Base-by-base conservation (phyloP, 2,797 vertebrate species). In the Holocentrus rufus region DNA sequence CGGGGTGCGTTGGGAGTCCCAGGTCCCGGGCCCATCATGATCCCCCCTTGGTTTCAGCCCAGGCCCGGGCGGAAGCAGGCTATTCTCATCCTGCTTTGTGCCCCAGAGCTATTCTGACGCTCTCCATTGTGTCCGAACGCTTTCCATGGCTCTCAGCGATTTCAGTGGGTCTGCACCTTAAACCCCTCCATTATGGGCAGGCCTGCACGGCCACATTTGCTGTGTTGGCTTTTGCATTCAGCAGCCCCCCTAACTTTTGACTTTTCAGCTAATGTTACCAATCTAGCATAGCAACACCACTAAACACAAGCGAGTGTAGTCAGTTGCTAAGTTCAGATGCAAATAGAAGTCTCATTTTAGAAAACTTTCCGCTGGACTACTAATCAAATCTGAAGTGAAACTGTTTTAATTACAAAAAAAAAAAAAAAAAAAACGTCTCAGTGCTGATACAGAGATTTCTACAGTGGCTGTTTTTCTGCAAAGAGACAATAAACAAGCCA, bases 171-270 rank as follows among this genome's bases (percentile, higher is more conserved):
- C 86, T 79, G 59, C 57, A 11, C 77, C 81, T 71, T 91, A 93
- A 93, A 92, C 82, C 93, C 90, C 77, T 84, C 86, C 80, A 90
- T 90, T 92, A 91, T 94, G 77, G 81, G 23, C 47, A 0, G 58
- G 81, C 70, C 72, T 69, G 67, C 55, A 18, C 53, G 44, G 74
- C 62, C 30, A 74, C 77, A 82, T 91, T 88, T 92, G 93, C 93
- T 93, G 92, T 54, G 91, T 83, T 82, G 67, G 92, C 93, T 89
- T 88, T 93, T 93, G 74, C 81, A 90, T 94, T 94, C 90, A 93
- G 17, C 20, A 1, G 14, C 52, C 20, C 25, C 30, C 34, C 39
- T 34, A 62, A 70, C n/a, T 22, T 79, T 65, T 67, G 22, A 75
- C 73, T 75, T 82, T 82, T 76, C 67, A 73, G 76, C 74, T 39